These are phyloP conservation scores for Electrophaes corylata DNA, from an alignment of 2,888 invertebrate genomes.

Conservation along the genomic window DNA sequence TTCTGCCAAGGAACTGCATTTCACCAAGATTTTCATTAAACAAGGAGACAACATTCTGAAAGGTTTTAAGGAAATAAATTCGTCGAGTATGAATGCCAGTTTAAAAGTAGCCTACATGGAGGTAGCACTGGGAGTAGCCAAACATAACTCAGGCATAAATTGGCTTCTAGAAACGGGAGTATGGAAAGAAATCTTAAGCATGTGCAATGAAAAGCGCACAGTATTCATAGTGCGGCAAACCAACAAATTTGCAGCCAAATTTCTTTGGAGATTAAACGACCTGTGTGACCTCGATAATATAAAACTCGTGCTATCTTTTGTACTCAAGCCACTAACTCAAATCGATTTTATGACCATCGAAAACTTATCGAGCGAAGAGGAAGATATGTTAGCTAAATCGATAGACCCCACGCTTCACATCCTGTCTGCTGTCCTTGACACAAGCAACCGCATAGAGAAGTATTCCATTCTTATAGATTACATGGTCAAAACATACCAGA, in stretches of 20 bases:
- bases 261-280: slow-evolving; percentile 83
- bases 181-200: slow-evolving; percentile 87
- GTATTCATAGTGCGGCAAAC: slow-evolving; percentile 89
- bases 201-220: slow-evolving; percentile 87
- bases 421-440: slow-evolving; percentile 81
- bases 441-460: slow-evolving; percentile 71
- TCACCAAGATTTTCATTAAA: slow-evolving; percentile 81
- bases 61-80: slow-evolving; percentile 57
- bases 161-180: slow-evolving; percentile 86
- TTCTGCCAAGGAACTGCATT: slow-evolving; percentile 83
- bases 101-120: slow-evolving; percentile 88
- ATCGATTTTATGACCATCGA: slow-evolving; percentile 79
- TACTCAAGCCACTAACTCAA: slow-evolving; percentile 85
- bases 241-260: slow-evolving; percentile 85
- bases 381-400: slow-evolving; percentile 78
- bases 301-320: slow-evolving; percentile 80
- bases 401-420: slow-evolving; percentile 84
- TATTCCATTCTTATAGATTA: slow-evolving; percentile 57
- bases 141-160: slow-evolving; percentile 86
- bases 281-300: slow-evolving; percentile 77
- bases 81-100: slow-evolving; percentile 79
- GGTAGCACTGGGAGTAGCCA: slow-evolving; percentile 84
- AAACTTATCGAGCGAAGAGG: slow-evolving; percentile 75
- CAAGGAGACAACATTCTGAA: slow-evolving; percentile 54
- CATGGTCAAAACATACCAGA: slow-evolving; percentile 60